phyloP scores from a whole-genome alignment of 1,140 invertebrate species.

The Aricia agestis region DNA sequence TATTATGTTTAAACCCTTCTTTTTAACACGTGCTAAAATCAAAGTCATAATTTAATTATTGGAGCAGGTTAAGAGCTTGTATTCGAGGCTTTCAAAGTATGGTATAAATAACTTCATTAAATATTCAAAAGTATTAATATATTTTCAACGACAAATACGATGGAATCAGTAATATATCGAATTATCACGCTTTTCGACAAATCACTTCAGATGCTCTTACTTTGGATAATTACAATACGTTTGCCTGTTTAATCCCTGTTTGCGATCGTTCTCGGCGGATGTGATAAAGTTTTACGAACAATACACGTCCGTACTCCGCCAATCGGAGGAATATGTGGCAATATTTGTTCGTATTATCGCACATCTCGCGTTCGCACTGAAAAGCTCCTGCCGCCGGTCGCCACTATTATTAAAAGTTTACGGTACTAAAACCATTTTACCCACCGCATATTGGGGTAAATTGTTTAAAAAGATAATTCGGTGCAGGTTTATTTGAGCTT shows the following conservation, averaged over 20 bases:
- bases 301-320: background rate
- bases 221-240: background rate
- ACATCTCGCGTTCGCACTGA: background rate
- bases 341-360: background rate
- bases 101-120: no score
- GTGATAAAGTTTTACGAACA: background rate
- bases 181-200: background rate
- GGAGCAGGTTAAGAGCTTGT: no score
- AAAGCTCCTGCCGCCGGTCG: background rate
- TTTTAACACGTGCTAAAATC: no score
- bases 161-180: background rate
- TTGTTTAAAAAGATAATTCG: conserved; percentile 68
- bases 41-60: no score
- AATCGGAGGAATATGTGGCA: background rate
- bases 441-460: conserved; percentile 29
- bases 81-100: no score
- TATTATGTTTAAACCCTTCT: no score
- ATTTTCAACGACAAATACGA: background rate
- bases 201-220: background rate
- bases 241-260: background rate
- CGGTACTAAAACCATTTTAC: background rate
- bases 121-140: no score
- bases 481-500: conserved; percentile 52
- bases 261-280: background rate
- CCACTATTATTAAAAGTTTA: background rate